Conservation (phyloP, 2,113 vertebrate species). For the Pitta sordida region DNA sequence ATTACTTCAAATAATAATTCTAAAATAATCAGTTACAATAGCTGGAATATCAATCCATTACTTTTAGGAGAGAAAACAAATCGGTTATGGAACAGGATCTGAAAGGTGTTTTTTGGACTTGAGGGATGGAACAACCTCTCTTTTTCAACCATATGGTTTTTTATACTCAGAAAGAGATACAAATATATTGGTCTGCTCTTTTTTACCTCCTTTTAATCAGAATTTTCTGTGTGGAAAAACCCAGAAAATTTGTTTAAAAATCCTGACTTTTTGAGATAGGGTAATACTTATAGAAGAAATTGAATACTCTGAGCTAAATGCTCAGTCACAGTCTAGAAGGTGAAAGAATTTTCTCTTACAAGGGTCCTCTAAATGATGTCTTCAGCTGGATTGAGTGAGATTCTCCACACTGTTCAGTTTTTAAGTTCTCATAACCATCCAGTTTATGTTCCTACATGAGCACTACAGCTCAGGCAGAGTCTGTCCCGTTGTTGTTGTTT, state of each 20-base stretch:
- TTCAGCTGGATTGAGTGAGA: background rate
- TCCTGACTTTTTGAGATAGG: background rate
- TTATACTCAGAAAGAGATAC: background rate
- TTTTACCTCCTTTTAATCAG: background rate
- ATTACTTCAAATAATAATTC: background rate
- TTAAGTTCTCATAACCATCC: background rate
- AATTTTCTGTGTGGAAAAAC: background rate
- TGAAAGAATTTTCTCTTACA: background rate
- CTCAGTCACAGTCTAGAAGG: background rate
- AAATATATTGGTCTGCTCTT: background rate
- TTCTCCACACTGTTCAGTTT: background rate
- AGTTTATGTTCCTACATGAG: background rate
- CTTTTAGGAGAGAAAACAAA: background rate
- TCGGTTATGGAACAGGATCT: background rate
- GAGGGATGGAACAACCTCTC: background rate
- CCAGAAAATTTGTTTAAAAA: background rate
- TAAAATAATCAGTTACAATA: background rate
- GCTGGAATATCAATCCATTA: background rate
- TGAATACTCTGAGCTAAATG: background rate
- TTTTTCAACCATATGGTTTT: background rate
- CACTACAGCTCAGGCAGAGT: background rate
- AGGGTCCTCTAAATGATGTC: background rate
- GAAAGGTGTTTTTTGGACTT: background rate
- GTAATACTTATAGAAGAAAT: background rate
- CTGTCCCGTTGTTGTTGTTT: background rate